Evolutionary conservation across 2,797 vertebrate species (phyloP), one percentile per base, ranked within the genome.

Genomic region (Simalia tracyae): DNA sequence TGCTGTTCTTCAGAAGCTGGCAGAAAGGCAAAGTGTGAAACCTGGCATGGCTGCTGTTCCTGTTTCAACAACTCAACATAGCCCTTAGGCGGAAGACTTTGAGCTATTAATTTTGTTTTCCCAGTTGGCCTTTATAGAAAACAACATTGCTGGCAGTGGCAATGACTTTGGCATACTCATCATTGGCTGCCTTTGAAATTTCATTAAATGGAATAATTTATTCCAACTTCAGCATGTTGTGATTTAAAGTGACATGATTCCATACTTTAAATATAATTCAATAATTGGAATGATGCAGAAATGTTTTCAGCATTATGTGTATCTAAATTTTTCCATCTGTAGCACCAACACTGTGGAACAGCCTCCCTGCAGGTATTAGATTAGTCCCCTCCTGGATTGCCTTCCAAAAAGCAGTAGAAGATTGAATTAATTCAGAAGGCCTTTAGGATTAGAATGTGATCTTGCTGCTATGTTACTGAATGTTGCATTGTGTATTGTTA

Each of bases 121-220:
- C 94, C 92, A 92, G n/a, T 11, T 93, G 95, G 94, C 63, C 28
- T 90, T 95, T 94, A 93, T 94, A 93, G 60, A 92, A 96, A 91
- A 94, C 95, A 96, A 96, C 97, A 97, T 93, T 89, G 95, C 90
- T 95, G 96, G 95, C 94, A 96, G 94, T 94, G 66, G 88, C 72
- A 72, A 26, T 54, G 93, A 24, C 95, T 90, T 95, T 91, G 95
- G 92, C 93, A 88, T 86, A 93, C 91, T 93, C 93, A 92, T 93
- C 90, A 87, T 14, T 95, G 94, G 95, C 93, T 92, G 90, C 91
- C 84, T 89, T 95, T 93, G 95, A 97, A 96, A 96, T 95, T 89
- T 95, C 90, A 94, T 95, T 96, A 94, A 91, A 92, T 46, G 59
- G 68, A 6, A 93, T 68, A 81, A 95, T 93, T 92, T n/a, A 4